Percentiles rank a stretch among this genome's conserved stretches.
Conservation (phyloP, 2,888 invertebrate genomes). For the Pristionchus entomophagus region DNA sequence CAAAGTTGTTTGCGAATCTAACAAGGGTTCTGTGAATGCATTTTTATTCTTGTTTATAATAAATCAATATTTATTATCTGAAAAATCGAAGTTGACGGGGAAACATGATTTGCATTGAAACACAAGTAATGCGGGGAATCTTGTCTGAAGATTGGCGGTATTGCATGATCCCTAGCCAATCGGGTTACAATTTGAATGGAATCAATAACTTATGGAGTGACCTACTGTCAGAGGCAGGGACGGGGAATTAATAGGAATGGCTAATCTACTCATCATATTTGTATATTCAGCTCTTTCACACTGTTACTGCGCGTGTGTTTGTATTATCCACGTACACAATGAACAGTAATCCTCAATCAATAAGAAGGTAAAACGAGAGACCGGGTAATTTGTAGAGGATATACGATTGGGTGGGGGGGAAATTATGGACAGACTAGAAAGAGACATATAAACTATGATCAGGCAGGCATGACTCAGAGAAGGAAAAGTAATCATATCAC, state of each 20-base stretch:
- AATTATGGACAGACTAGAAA: neutral
- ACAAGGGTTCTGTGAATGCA: conserved; percentile 29
- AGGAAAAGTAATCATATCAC: conserved; percentile 7
- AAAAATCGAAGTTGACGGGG: neutral
- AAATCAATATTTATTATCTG: conserved; percentile 25
- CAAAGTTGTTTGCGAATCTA: neutral
- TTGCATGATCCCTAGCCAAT: conserved; percentile 28
- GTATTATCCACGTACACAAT: conserved; percentile 26
- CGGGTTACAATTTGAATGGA: neutral
- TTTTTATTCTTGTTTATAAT: neutral
- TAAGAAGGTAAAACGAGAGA: neutral
- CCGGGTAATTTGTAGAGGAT: neutral
- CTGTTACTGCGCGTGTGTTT: neutral
- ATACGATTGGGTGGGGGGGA: neutral
- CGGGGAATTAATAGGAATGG: neutral
- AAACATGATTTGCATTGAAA: conserved; percentile 33
- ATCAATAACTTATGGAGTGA: conserved; percentile 1
- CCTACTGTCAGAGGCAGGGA: neutral
- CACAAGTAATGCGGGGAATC: conserved; percentile 7
- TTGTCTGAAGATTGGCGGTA: neutral
- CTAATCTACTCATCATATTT: conserved; percentile 24
- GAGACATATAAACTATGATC: neutral
- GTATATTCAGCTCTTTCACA: neutral
- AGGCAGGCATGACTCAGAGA: neutral
- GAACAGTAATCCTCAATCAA: neutral